phyloP scores from a whole-genome alignment of 2,113 vertebrate species.

The Eurystomus gularis region DNA sequence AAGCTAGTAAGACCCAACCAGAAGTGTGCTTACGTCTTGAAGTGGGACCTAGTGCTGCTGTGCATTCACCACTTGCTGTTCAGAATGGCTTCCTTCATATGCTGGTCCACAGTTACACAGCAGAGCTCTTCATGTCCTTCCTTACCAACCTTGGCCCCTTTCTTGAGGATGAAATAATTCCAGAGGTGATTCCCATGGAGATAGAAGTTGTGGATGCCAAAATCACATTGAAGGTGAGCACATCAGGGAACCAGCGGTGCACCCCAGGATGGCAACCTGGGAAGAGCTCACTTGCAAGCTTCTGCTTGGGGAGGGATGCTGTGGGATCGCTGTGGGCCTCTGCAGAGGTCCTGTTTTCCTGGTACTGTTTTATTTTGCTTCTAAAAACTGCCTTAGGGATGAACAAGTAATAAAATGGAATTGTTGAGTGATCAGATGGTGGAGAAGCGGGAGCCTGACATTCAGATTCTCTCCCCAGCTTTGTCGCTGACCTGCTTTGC shows the following conservation, averaged over 20 bases:
- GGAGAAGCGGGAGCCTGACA: not conserved
- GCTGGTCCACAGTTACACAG: conserved; percentile 74
- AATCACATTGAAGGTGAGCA: conserved; percentile 86
- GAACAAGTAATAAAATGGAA: accelerated
- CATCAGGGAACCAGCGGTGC: conserved; percentile 17
- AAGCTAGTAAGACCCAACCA: conserved; percentile 28
- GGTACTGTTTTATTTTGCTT: not conserved
- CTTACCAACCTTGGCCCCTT: conserved; percentile 88
- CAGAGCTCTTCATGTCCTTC: conserved; percentile 84
- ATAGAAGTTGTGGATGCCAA: conserved; percentile 83
- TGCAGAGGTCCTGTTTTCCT: not conserved
- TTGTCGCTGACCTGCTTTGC: not conserved
- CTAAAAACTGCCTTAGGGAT: not conserved
- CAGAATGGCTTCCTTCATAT: conserved; percentile 83
- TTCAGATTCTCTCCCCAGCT: not conserved
- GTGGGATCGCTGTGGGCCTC: not conserved
- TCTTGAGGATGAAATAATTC: conserved; percentile 89
- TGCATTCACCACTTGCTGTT: conserved; percentile 75
- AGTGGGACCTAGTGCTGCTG: conserved; percentile 77
- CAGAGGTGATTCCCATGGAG: conserved; percentile 87
- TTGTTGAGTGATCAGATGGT: not conserved
- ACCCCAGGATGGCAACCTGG: not conserved
- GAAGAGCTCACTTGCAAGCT: not conserved
- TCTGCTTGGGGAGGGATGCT: not conserved
- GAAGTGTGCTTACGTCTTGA: conserved; percentile 79